Base-by-base conservation (phyloP, 1,140 invertebrate genomes). In the Homalodisca vitripennis region DNA sequence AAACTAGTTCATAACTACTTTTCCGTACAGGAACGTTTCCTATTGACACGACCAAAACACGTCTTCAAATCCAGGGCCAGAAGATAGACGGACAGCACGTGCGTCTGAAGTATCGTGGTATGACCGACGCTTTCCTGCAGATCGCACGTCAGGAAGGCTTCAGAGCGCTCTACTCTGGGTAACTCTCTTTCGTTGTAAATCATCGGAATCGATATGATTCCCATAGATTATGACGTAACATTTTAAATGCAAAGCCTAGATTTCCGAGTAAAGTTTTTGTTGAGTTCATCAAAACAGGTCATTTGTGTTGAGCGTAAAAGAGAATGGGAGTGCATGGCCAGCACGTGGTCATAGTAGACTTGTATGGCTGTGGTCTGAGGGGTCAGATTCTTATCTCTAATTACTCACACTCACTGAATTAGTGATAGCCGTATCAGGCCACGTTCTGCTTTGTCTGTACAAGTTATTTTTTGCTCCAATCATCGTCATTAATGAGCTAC, bases 1-100 rank as follows among this genome's bases (percentile, higher is more conserved):
- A n/a, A n/a, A n/a, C n/a, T n/a, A n/a, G n/a, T n/a, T n/a, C n/a
- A n/a, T n/a, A n/a, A n/a, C n/a, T n/a, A n/a, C n/a, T n/a, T n/a
- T n/a, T n/a, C n/a, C n/a, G n/a, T n/a, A n/a, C 77, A 97, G 95
- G 94, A 70, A 98, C 97, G n/a, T 99, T 98, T 84, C 96, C 96
- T 20, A 90, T 98, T 73, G 96, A 98, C 79, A 93, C 95, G 20
- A 95, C 95, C 34, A 98, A 98, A 82, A 98, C 95, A 32, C 85
- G 96, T 74, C 85, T 99, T 46, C 96, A 98, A 86, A 88, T 98
- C 75, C 96, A 98, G 82, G 94, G 94, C 14, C 94, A 97, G 81
- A 90, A 87, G 78, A 84, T 88, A 74, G 94, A 96, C 82, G 84
- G 87, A 71, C 86, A 85, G 68, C 87, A 90, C 84, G 85, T 89